These are phyloP conservation scores for Micromys minutus DNA, from an alignment of 2,113 vertebrate genomes.

Conservation along the genomic window DNA sequence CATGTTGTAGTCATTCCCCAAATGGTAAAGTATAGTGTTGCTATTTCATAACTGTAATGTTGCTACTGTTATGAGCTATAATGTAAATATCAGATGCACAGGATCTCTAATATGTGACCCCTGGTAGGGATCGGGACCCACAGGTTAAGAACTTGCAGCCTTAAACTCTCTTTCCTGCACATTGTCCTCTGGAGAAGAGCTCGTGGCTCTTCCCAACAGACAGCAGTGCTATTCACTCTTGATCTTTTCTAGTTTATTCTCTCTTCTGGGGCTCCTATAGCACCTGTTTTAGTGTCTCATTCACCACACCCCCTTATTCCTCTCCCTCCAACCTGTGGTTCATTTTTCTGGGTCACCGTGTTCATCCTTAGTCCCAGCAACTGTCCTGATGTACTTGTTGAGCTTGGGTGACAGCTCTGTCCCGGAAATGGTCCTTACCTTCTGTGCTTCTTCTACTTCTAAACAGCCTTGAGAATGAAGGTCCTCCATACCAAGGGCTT, in stretches of 20 bases:
- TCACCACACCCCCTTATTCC: not conserved
- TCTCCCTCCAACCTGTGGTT: not conserved
- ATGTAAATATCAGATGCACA: not conserved
- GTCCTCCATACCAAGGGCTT: not conserved
- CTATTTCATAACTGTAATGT: not conserved
- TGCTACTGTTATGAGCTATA: not conserved
- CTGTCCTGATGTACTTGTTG: not conserved
- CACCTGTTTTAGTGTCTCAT: not conserved
- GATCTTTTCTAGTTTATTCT: not conserved
- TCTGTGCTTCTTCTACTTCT: not conserved
- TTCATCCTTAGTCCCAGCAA: not conserved
- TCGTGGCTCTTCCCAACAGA: not conserved
- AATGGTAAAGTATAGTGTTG: not conserved
- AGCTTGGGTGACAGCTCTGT: not conserved
- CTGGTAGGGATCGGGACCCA: not conserved
- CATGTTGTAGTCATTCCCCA: not conserved
- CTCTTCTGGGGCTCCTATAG: not conserved
- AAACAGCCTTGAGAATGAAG: not conserved
- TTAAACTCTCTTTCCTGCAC: not conserved
- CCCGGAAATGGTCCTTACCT: not conserved
- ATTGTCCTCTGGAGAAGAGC: not conserved
- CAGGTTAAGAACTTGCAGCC: not conserved
- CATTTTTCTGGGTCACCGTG: not conserved
- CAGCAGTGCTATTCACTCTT: not conserved
- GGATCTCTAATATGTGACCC: not conserved